Percentiles rank a stretch among this genome's conserved stretches.
Evolutionary conservation across 1,140 invertebrate species (phyloP).

Genomic region (Heliconius nattereri): DNA sequence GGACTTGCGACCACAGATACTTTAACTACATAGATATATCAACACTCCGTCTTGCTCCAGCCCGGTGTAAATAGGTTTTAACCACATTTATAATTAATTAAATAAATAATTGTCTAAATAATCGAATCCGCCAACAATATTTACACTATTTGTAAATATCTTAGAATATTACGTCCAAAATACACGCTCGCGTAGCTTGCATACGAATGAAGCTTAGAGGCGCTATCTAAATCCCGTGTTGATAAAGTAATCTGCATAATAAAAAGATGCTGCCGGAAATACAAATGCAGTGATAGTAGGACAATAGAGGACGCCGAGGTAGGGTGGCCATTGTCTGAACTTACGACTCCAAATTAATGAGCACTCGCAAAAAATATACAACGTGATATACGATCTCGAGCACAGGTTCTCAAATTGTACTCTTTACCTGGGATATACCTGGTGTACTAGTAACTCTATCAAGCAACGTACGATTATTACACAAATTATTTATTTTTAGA

Average conservation of each 20-base stretch:
- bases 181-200: slow-evolving; percentile 36
- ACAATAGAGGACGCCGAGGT: slow-evolving; percentile 63
- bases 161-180: background rate
- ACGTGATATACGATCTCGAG: slow-evolving; percentile 70
- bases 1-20: no score
- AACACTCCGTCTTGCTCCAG: no score
- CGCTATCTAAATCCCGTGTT: slow-evolving; percentile 61
- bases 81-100: no score
- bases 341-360: slow-evolving; percentile 79
- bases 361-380: slow-evolving; percentile 74
- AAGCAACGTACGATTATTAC: background rate
- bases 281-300: slow-evolving; percentile 68
- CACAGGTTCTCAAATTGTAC: slow-evolving; percentile 53
- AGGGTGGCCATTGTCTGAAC: slow-evolving; percentile 73
- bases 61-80: no score
- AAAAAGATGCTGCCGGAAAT: slow-evolving; percentile 73
- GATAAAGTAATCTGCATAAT: slow-evolving; percentile 78
- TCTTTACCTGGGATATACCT: background rate
- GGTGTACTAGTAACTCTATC: background rate
- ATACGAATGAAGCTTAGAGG: slow-evolving; percentile 54
- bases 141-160: background rate
- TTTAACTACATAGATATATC: no score
- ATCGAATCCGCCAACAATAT: no score
- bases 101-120: no score
- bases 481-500: no score